These are phyloP conservation scores for Philhelius pedissequus DNA, from an alignment of 2,888 invertebrate species.

Conservation along the genomic window DNA sequence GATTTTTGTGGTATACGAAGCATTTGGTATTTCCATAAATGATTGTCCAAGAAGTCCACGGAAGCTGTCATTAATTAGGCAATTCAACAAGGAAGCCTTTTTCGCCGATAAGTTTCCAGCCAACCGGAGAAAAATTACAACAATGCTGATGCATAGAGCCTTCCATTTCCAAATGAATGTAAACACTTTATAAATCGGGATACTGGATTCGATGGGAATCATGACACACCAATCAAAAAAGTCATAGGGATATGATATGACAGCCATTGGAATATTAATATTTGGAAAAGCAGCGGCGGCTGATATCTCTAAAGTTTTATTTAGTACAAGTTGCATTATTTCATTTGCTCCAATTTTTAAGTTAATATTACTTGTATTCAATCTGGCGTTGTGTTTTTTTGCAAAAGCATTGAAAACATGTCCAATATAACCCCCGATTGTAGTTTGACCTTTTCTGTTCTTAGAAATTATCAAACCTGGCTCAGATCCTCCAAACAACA, in stretches of 20 bases:
- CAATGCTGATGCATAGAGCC: neutral
- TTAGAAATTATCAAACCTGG: neutral
- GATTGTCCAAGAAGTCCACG: neutral
- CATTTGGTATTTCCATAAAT: neutral
- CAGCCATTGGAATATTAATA: neutral
- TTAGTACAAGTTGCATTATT: conserved; percentile 69
- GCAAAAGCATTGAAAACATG: conserved; percentile 72
- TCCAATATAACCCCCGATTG: conserved; percentile 72
- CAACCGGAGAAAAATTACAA: neutral
- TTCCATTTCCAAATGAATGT: neutral
- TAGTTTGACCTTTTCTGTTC: neutral
- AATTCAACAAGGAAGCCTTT: neutral
- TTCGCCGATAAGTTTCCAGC: neutral
- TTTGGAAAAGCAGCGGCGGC: conserved; percentile 33
- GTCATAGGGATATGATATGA: neutral
- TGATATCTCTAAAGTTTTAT: conserved; percentile 72
- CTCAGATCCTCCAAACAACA: neutral
- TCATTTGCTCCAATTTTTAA: neutral
- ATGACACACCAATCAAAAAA: neutral
- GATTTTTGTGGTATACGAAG: neutral
- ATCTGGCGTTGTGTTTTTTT: conserved; percentile 71
- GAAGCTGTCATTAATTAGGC: conserved; percentile 26
- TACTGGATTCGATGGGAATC: neutral
- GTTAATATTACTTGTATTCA: conserved; percentile 57
- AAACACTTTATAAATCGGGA: neutral